Conservation (phyloP, 2,113 vertebrate species). For the Tauraco erythrolophus region DNA sequence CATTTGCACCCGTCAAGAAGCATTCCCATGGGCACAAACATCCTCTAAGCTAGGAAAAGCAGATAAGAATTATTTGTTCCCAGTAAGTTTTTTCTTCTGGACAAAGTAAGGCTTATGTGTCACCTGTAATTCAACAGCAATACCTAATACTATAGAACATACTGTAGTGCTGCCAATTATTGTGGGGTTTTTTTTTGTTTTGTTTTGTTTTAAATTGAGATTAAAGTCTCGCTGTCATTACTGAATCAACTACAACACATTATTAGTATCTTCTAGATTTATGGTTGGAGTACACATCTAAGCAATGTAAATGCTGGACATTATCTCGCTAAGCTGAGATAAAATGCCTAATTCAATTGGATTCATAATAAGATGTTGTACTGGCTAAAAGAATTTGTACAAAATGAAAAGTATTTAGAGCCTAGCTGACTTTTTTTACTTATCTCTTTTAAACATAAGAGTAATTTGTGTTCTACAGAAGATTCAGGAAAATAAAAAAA, state of each 20-base stretch:
- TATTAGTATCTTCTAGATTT: background rate
- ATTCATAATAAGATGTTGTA: background rate
- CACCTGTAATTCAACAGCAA: background rate
- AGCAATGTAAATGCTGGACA: background rate
- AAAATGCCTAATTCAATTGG: background rate
- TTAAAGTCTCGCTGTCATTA: background rate
- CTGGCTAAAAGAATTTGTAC: background rate
- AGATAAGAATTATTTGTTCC: background rate
- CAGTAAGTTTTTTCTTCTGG: background rate
- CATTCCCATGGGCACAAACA: background rate
- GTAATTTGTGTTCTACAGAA: background rate
- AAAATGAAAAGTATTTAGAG: background rate
- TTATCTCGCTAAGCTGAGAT: background rate
- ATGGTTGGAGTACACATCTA: background rate
- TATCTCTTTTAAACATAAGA: background rate
- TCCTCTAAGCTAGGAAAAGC: background rate
- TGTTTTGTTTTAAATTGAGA: slow-evolving; percentile 35
- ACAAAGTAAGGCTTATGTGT: background rate
- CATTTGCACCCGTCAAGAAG: background rate
- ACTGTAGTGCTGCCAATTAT: background rate
- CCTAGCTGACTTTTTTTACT: background rate
- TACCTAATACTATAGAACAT: background rate
- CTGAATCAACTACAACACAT: slow-evolving; percentile 16
- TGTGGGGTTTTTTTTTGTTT: background rate
- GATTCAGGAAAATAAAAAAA: background rate